Evolutionary conservation across 2,113 vertebrate genomes (phyloP).

Genomic region (Sigmodon hispidus): DNA sequence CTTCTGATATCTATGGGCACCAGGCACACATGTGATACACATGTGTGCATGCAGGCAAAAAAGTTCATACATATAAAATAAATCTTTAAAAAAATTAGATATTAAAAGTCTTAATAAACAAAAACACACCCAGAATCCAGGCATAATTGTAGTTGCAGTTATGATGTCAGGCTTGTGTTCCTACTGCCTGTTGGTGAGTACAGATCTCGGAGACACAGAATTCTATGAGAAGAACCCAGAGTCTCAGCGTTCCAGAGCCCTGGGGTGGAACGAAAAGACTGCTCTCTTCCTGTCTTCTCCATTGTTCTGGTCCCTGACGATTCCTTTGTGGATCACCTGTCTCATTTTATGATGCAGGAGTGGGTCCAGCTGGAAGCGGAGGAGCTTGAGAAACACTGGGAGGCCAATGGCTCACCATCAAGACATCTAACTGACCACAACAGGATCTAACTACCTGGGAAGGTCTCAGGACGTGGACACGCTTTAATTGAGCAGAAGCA

Average conservation of each 20-base stretch:
- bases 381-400: constrained; percentile 82
- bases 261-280: constrained; percentile 88
- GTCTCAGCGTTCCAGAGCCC: constrained; percentile 89
- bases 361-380: constrained; percentile 91
- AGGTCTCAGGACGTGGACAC: background rate
- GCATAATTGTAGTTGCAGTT: no score
- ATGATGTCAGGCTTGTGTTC: background rate
- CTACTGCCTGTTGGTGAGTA: background rate
- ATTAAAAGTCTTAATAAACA: background rate
- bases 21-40: background rate
- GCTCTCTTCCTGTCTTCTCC: constrained; percentile 91
- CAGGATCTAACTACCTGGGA: constrained; percentile 85
- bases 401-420: constrained; percentile 87
- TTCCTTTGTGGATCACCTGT: constrained; percentile 88
- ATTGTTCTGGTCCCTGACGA: constrained; percentile 87
- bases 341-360: constrained; percentile 88
- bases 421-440: constrained; percentile 87
- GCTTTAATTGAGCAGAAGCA: background rate
- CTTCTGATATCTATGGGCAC: background rate
- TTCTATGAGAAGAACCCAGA: constrained; percentile 89
- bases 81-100: background rate
- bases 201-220: background rate
- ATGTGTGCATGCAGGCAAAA: background rate
- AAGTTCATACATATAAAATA: background rate
- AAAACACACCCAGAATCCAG: background rate